Evolutionary conservation across 2,113 vertebrate species (phyloP).

Genomic region (Urocolius indicus): DNA sequence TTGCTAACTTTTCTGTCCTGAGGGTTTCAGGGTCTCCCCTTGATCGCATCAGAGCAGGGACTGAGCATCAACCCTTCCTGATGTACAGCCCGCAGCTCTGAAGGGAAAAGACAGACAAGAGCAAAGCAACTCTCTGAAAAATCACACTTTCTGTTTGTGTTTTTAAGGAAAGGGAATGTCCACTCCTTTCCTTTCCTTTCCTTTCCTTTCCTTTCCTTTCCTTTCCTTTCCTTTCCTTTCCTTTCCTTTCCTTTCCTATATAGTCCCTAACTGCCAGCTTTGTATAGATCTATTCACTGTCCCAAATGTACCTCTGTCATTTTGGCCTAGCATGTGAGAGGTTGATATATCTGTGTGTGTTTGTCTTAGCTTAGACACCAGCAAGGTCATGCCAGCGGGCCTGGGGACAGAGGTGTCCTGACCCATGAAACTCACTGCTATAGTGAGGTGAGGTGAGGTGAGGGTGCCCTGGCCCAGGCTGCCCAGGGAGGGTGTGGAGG

Average conservation of each 20-base stretch:
- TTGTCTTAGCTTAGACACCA: not conserved
- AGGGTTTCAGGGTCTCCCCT: not conserved
- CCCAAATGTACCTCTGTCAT: accelerated
- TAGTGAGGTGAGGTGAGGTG: too few species aligned
- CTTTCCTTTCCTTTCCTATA: too few species aligned
- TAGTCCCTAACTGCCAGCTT: accelerated
- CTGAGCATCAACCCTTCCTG: not conserved
- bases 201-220: too few species aligned
- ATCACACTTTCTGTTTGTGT: not conserved
- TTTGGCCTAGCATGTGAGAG: accelerated
- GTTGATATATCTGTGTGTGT: not conserved
- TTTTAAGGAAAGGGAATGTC: not conserved
- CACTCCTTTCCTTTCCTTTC: too few species aligned
- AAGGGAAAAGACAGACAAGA: not conserved
- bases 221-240: too few species aligned
- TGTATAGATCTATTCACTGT: not conserved
- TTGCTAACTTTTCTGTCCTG: not conserved
- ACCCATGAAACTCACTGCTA: not conserved
- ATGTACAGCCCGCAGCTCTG: accelerated
- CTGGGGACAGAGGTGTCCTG: not conserved
- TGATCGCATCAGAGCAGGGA: not conserved
- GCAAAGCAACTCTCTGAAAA: not conserved
- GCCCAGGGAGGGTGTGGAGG: too few species aligned
- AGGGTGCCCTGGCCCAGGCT: too few species aligned
- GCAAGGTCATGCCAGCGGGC: not conserved